Evolutionary conservation across 2,797 vertebrate species (phyloP), one percentile per base, ranked within the genome.

Genomic region (Enteromius fasciolatus): DNA sequence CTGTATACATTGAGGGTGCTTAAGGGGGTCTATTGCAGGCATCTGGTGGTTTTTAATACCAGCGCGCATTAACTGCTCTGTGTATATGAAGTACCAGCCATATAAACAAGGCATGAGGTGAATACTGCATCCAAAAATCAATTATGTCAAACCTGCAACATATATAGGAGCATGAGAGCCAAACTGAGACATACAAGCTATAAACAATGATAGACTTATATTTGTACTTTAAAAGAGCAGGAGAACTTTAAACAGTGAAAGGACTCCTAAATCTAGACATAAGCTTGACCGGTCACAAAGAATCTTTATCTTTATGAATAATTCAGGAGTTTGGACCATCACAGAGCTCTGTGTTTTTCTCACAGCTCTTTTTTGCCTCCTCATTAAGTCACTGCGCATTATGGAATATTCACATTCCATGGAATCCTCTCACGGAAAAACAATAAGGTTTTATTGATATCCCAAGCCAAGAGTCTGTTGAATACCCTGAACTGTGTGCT

Each of bases 1-100:
- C 50, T 81, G 74, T 84, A 59, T 81, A 84, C 76, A 83, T 86
- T 81, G 75, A 46, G 63, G 63, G 54, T 8, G 25, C 41, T 73
- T 50, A 72, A 36, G 48, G 39, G 39, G 15, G 52, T 54, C 73
- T 73, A 68, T 85, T 64, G n/a, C 69, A 57, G 68, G 73, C 69
- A 85, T 84, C 83, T 39, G 17, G 5, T 75, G 74, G 36, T 73
- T 23, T 85, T 78, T 74, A 10, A 79, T 31, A 64, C n/a, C 23
- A 70, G 23, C 59, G 57, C 14, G 3, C 48, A 64, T 78, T 41
- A 59, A 69, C 64, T 50, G 46, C 7, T 17, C 33, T 70, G 25
- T 52, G 57, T 36, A 33, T 7, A 20, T 44, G 44, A 57, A 67
- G 15, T 33, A 54, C 18, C 6, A 39, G 31, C 31, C 73, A 64